Percentiles rank a stretch among this genome's conserved stretches.
phyloP scores from a whole-genome alignment of 2,797 vertebrate genomes.

The Columba guinea region DNA sequence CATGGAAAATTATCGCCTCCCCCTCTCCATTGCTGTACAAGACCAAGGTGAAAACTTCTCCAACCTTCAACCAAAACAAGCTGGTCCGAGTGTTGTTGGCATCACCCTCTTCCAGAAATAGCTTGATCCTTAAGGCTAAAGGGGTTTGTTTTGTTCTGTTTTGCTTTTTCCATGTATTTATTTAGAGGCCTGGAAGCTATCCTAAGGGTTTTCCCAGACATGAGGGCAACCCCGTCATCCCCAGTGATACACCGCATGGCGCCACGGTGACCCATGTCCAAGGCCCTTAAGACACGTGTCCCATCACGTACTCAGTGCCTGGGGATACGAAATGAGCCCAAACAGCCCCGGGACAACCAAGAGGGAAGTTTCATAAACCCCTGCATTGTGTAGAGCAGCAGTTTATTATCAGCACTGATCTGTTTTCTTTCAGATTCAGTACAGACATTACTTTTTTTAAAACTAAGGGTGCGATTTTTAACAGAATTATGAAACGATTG shows the following conservation, averaged over 20 bases:
- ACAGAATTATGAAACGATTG: slow-evolving; percentile 10
- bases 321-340: background rate
- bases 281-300: background rate
- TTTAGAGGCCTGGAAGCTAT: background rate
- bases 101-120: background rate
- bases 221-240: background rate
- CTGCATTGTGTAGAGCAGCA: background rate
- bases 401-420: background rate
- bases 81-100: background rate
- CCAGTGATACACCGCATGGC: background rate
- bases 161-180: background rate
- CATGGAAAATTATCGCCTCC: slow-evolving; percentile 9
- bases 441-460: background rate
- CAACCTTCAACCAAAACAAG: background rate
- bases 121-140: background rate
- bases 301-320: fast-evolving
- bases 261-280: fast-evolving
- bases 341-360: background rate
- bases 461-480: slow-evolving; percentile 12
- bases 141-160: background rate
- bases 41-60: slow-evolving; percentile 16
- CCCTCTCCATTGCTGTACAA: background rate
- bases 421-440: background rate
- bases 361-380: background rate
- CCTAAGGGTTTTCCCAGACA: background rate